Evolutionary conservation across 2,888 invertebrate species (phyloP).

Genomic region (Zaprionus obscuricornis): DNA sequence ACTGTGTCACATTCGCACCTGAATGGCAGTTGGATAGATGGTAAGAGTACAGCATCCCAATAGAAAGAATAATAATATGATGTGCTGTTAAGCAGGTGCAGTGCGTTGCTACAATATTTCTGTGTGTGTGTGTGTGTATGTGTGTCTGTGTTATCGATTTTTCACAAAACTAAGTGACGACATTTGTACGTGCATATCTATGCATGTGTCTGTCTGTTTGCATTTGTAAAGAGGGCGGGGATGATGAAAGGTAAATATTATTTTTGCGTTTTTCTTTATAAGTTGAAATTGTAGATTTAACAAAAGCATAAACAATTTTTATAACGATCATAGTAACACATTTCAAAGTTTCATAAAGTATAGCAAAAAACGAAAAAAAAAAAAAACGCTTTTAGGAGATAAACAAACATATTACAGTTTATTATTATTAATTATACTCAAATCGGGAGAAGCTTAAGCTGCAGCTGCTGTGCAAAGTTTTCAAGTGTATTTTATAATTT

Average conservation of each 20-base stretch:
- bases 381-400: too few species aligned
- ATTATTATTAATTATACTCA: too few species aligned
- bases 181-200: not conserved
- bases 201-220: not conserved
- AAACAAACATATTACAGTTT: too few species aligned
- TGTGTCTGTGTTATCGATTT: slow-evolving; percentile 62
- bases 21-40: slow-evolving; percentile 93
- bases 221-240: not conserved
- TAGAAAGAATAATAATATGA: not conserved
- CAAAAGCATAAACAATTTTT: too few species aligned
- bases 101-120: slow-evolving; percentile 20
- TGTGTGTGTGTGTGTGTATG: slow-evolving; percentile 22
- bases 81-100: slow-evolving; percentile 24
- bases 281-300: too few species aligned
- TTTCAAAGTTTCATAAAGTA: slow-evolving; percentile 6
- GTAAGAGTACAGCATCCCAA: slow-evolving; percentile 85
- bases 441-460: too few species aligned
- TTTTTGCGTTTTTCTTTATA: too few species aligned
- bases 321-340: too few species aligned
- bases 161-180: slow-evolving; percentile 40
- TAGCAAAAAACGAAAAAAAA: slow-evolving; percentile 18
- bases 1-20: slow-evolving; percentile 91
- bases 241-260: too few species aligned
- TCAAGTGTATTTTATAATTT: too few species aligned
- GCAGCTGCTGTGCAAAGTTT: too few species aligned